These are phyloP conservation scores for Incurvaria masculella DNA, from an alignment of 2,888 invertebrate genomes.

Conservation along the genomic window DNA sequence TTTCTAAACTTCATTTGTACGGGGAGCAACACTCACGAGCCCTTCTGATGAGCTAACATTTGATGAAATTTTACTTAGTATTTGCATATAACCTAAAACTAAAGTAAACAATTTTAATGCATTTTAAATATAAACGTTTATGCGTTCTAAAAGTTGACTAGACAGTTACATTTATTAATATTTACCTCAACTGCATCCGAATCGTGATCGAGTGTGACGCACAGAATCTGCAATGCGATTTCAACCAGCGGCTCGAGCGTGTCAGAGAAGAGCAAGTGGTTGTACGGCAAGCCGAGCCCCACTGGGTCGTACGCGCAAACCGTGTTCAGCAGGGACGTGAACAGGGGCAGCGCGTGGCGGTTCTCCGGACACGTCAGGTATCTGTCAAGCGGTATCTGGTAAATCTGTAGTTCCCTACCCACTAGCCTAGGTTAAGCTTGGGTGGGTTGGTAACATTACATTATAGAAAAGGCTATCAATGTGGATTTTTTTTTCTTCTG, in stretches of 20 bases:
- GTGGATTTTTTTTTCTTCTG: too few relatives aligned
- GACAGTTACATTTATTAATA: too few relatives aligned
- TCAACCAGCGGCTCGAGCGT: conserved; percentile 93
- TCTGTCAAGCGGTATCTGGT: too few relatives aligned
- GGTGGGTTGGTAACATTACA: too few relatives aligned
- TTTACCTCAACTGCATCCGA: conserved; percentile 67
- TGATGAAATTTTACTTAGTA: neutral
- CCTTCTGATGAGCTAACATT: neutral
- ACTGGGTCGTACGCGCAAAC: conserved; percentile 98
- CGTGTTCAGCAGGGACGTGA: conserved; percentile 95
- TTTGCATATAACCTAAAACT: neutral
- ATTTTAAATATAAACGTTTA: too few relatives aligned
- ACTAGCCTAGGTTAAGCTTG: too few relatives aligned
- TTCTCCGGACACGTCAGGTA: conserved; percentile 77
- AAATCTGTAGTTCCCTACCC: too few relatives aligned
- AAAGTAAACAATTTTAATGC: too few relatives aligned
- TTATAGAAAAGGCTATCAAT: too few relatives aligned
- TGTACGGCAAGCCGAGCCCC: conserved; percentile 97
- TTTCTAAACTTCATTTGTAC: too few relatives aligned
- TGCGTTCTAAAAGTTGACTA: too few relatives aligned
- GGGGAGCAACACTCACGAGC: neutral
- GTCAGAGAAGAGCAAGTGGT: conserved; percentile 93
- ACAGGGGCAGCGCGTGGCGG: conserved; percentile 93
- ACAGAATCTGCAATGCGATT: conserved; percentile 84
- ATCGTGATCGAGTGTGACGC: conserved; percentile 96